A percentile compares a stretch with the other conserved stretches of the same genome.
Evolutionary conservation across 2,113 vertebrate species (phyloP).

Genomic region (human (Homo sapiens)): DNA sequence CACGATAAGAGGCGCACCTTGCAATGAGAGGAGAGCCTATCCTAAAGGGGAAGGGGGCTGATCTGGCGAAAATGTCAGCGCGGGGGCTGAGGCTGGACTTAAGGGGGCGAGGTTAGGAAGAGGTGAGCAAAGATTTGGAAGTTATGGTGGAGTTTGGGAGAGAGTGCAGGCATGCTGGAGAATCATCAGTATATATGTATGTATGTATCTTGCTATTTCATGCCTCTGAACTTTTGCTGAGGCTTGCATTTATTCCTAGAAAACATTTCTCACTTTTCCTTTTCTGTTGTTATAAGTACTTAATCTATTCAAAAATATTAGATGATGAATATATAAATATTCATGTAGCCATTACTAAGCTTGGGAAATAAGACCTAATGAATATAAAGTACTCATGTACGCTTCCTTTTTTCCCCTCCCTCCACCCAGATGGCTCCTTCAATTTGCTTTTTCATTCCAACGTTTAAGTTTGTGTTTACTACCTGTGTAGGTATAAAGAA

Average conservation of each 20-base stretch:
- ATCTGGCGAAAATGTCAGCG: neutral
- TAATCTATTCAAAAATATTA: neutral
- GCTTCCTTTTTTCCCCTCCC: neutral
- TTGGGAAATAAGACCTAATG: slow-evolving; percentile 13
- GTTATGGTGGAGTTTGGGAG: neutral
- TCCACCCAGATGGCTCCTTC: neutral
- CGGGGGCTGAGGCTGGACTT: neutral
- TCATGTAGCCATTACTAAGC: neutral
- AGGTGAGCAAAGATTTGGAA: neutral
- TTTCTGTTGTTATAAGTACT: neutral
- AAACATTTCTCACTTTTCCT: neutral
- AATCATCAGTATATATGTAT: neutral
- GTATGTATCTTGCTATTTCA: neutral
- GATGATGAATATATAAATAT: slow-evolving; percentile 13
- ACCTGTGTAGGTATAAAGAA: neutral
- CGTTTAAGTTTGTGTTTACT: slow-evolving; percentile 19
- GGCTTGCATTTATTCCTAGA: neutral
- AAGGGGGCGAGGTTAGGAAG: neutral
- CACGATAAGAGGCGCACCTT: neutral
- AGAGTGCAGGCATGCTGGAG: neutral
- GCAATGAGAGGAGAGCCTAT: neutral
- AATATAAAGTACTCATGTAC: neutral
- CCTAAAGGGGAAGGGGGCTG: neutral
- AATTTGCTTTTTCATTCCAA: neutral
- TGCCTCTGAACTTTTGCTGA: neutral